phyloP scores from a whole-genome alignment of 2,797 vertebrate species.

The Phataginus tricuspis region DNA sequence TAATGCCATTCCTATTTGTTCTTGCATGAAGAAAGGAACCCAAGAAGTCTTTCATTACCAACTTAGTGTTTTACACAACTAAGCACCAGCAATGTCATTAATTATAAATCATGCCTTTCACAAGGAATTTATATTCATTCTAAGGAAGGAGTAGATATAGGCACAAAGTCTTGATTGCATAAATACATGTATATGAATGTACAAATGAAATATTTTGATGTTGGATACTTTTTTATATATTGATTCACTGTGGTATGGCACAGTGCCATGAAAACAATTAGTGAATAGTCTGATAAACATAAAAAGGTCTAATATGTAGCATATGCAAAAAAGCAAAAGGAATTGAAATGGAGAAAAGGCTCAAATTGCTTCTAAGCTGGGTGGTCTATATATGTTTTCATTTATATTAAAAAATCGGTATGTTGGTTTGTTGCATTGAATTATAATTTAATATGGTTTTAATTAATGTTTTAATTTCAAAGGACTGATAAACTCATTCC shows the following conservation, averaged over 20 bases:
- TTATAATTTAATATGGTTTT: constrained; percentile 16
- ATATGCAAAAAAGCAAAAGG: constrained; percentile 9
- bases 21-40: background rate
- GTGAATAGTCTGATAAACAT: background rate
- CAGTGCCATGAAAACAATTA: constrained; percentile 7
- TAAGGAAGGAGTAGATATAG: background rate
- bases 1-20: background rate
- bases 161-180: constrained; percentile 16
- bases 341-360: background rate
- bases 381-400: constrained; percentile 24
- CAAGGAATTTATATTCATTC: background rate
- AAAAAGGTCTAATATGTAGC: background rate
- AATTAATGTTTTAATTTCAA: constrained; percentile 58
- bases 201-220: background rate
- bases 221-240: background rate
- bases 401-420: constrained; percentile 27
- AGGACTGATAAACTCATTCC: background rate
- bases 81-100: background rate
- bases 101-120: constrained; percentile 9
- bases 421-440: background rate
- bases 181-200: background rate
- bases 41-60: background rate
- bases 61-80: background rate
- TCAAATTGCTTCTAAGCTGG: background rate
- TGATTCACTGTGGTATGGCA: background rate